phyloP scores from a whole-genome alignment of 1,140 invertebrate species.

The Psix sp. region DNA sequence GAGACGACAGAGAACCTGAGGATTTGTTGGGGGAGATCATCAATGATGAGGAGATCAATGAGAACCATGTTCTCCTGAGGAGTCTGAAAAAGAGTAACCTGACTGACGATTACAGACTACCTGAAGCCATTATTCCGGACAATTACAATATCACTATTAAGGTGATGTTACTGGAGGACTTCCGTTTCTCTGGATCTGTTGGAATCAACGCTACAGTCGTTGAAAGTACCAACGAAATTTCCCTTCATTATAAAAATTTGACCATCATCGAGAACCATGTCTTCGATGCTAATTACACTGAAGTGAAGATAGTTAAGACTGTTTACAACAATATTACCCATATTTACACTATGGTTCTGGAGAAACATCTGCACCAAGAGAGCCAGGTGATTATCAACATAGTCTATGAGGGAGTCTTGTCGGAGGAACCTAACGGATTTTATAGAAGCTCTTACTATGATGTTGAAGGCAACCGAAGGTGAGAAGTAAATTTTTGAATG shows the following conservation, averaged over 20 bases:
- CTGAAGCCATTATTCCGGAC: conserved; percentile 17
- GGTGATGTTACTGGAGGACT: conserved; percentile 1
- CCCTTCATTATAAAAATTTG: conserved; percentile 31
- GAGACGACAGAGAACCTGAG: not conserved
- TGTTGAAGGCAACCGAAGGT: conserved; percentile 17
- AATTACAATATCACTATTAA: conserved; percentile 27
- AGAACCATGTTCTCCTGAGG: conserved; percentile 13
- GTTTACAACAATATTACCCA: conserved; percentile 23
- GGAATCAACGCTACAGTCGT: conserved; percentile 32
- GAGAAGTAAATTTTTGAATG: conserved; percentile 8
- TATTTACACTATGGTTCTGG: conserved; percentile 12
- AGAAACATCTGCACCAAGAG: not conserved
- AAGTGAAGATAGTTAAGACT: not conserved
- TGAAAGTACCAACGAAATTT: conserved; percentile 13
- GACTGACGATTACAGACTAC: conserved; percentile 29
- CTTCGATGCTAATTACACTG: not conserved
- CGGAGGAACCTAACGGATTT: conserved; percentile 7
- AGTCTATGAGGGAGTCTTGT: conserved; percentile 17
- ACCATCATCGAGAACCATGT: conserved; percentile 6
- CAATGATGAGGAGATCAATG: conserved; percentile 14
- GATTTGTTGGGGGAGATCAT: conserved; percentile 5
- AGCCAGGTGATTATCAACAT: conserved; percentile 1
- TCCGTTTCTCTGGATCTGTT: conserved; percentile 22
- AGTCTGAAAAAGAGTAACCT: not conserved
- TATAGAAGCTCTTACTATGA: conserved; percentile 34